A percentile compares a stretch with the other conserved stretches of the same genome.
These are phyloP conservation scores for Plusia festucae DNA, from an alignment of 2,888 invertebrate genomes.

Conservation along the genomic window DNA sequence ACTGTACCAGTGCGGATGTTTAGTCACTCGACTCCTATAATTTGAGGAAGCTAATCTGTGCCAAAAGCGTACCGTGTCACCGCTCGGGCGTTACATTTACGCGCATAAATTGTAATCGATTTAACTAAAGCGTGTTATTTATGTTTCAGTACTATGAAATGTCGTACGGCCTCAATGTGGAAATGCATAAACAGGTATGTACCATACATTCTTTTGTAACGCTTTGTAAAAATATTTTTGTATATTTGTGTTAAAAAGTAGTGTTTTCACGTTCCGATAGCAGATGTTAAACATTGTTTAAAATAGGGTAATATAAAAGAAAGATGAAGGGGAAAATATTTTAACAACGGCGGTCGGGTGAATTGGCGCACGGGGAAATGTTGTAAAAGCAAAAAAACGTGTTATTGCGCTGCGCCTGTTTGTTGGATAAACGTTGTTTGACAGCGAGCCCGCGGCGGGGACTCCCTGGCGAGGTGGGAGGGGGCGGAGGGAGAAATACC, in stretches of 20 bases:
- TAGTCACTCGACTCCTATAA: slow-evolving; percentile 86
- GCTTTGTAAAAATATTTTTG: slow-evolving; percentile 13
- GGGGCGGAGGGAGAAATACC: slow-evolving; percentile 53
- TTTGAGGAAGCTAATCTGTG: slow-evolving; percentile 86
- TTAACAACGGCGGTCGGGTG: slow-evolving; percentile 62
- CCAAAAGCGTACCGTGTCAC: slow-evolving; percentile 84
- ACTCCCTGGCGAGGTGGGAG: slow-evolving; percentile 45
- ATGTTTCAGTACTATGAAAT: slow-evolving; percentile 98
- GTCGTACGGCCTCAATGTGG: slow-evolving; percentile 99
- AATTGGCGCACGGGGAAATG: slow-evolving; percentile 75
- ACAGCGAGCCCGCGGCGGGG: slow-evolving; percentile 69
- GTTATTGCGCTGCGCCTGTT: slow-evolving; percentile 81
- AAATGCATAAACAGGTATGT: slow-evolving; percentile 99
- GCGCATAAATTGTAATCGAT: slow-evolving; percentile 73
- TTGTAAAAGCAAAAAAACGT: slow-evolving; percentile 78
- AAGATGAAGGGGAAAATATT: slow-evolving; percentile 69
- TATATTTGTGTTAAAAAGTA: slow-evolving; percentile 36
- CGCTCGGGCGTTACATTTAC: slow-evolving; percentile 71
- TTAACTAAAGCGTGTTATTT: slow-evolving; percentile 79
- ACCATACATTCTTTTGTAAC: slow-evolving; percentile 39
- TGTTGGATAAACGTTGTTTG: slow-evolving; percentile 85
- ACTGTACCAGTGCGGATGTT: slow-evolving; percentile 85
- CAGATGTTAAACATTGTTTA: slow-evolving; percentile 54
- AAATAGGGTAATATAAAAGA: slow-evolving; percentile 58
- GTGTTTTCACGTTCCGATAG: slow-evolving; percentile 72